These are phyloP conservation scores for Nymphicus hollandicus DNA, from an alignment of 2,113 vertebrate species.

Conservation along the genomic window DNA sequence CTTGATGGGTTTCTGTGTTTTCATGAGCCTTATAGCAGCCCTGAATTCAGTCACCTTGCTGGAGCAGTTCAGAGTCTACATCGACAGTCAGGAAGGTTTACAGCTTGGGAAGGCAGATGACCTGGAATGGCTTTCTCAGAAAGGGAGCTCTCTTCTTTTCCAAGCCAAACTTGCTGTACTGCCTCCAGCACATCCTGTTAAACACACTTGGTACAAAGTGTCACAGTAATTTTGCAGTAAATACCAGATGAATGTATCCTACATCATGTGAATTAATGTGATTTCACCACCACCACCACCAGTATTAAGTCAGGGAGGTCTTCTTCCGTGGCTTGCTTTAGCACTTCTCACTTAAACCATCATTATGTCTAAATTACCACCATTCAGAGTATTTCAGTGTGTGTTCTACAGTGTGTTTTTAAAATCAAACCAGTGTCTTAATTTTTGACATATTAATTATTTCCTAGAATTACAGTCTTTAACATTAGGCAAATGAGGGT, in stretches of 20 bases:
- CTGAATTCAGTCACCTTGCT: conserved; percentile 34
- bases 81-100: background rate
- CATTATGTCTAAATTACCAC: background rate
- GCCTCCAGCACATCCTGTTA: background rate
- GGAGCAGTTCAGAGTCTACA: background rate
- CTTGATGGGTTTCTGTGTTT: conserved; percentile 15
- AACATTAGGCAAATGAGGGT: background rate
- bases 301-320: background rate
- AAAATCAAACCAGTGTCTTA: background rate
- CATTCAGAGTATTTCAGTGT: background rate
- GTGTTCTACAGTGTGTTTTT: background rate
- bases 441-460: background rate
- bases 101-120: background rate
- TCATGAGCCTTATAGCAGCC: background rate
- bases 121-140: conserved; percentile 9
- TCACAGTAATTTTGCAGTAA: background rate
- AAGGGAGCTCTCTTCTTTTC: background rate
- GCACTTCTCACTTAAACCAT: background rate
- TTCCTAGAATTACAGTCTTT: background rate
- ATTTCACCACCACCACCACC: background rate
- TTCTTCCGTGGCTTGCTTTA: background rate
- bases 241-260: background rate
- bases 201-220: background rate
- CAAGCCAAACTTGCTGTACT: background rate
- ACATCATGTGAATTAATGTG: background rate